Base-by-base conservation (phyloP, 2,797 vertebrate genomes). In the Chloroceryle inda region DNA sequence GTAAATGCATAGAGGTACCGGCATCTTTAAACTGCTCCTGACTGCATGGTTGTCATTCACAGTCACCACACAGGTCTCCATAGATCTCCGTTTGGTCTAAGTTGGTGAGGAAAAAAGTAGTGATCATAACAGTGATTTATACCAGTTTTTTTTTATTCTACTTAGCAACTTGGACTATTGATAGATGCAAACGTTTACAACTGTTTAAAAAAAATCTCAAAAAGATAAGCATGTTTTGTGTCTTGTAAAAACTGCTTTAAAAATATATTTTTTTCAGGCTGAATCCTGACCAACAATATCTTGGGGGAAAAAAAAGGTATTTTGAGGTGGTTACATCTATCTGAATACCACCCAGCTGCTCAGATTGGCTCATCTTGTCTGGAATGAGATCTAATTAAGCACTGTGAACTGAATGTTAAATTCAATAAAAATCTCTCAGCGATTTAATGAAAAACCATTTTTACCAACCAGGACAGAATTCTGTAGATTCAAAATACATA, bases 371-470 rank as follows among this genome's bases (percentile, higher is more conserved):
- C 49, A 64, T 85, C 40, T 71, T 53, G 17, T 71, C 55, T 80
- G 63, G 56, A 95, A 92, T 33, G 31, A 89, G 59, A 63, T 45
- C 13, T 45, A 89, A 92, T 93, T 94, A 87, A 82, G 22, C 40
- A 61, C 19, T 56, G 33, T 47, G 56, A 88, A 85, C 26, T 83
- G 20, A 82, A 89, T 61, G 37, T 38, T 87, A 83, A 87, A 87
- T 82, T 95, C 52, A 91, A 71, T 82, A 82, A 91, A 93, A 77
- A 85, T 7, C 29, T 38, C 52, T 89, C 56, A 64, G 35, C 38
- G 68, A 76, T 23, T 59, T 79, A 89, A 91, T 59, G 40, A 83
- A 91, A 94, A 76, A 89, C 58, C 14, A 42, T 67, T 95, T 94
- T 87, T 69, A 67, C 16, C 26, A 82, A 56, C 47, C 26, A 55